Evolutionary conservation across 2,888 invertebrate genomes (phyloP).

Genomic region (Calephelis perditalis): DNA sequence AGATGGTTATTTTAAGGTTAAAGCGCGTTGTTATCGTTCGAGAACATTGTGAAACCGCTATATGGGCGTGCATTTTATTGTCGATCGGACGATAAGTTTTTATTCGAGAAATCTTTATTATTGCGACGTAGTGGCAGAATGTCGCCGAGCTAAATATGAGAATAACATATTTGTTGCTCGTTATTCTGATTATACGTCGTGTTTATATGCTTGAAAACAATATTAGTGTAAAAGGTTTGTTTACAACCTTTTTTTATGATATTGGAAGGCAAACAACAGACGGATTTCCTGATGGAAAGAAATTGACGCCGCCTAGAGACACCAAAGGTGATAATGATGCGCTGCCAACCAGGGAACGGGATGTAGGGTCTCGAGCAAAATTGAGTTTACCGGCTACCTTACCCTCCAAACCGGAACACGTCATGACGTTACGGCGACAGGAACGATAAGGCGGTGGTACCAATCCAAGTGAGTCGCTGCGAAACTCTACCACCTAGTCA

Average conservation of each 20-base stretch:
- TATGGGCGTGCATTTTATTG: constrained; percentile 4
- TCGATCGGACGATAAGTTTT: constrained; percentile 2
- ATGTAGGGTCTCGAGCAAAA: no score
- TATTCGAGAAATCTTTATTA: not conserved
- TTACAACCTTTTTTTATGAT: not conserved
- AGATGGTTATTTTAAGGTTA: not conserved
- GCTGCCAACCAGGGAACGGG: no score
- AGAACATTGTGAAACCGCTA: constrained; percentile 6
- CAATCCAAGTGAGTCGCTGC: no score
- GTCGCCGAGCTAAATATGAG: constrained; percentile 4
- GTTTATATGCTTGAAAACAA: not conserved
- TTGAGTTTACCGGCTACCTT: no score
- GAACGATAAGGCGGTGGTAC: no score
- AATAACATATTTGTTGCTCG: constrained; percentile 1
- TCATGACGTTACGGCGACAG: no score
- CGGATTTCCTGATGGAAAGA: no score
- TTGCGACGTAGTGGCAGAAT: constrained; percentile 1
- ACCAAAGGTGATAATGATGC: no score
- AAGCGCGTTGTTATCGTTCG: not conserved
- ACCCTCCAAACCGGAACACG: no score
- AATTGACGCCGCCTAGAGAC: no score
- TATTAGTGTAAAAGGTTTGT: not conserved
- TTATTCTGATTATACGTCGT: not conserved
- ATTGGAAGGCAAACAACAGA: not conserved
- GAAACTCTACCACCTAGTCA: no score